Evolutionary conservation across 2,113 vertebrate species (phyloP), one percentile per base, ranked within the genome.

Genomic region (Nyctereutes procyonoides): DNA sequence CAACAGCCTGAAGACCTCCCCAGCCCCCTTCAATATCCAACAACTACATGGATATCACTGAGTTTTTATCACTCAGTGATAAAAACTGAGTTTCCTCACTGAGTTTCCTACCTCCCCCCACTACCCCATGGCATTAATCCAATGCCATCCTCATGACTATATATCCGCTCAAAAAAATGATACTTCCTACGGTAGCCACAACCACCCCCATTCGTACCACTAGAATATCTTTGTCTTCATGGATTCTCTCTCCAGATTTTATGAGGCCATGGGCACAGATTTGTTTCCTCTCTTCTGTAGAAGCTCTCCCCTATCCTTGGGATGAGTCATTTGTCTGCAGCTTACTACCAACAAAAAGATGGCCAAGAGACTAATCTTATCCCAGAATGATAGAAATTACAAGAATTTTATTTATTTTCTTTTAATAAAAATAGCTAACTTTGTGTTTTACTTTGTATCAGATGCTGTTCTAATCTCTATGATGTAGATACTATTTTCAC

Each of bases 51-150:
- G 2, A 43, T 43, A 43, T 43, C 43, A 43, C 43, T 43, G 43
- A 43, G 43, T 43, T 43, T 43, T 43, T 43, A 43, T 43, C 43
- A 43, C 43, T 43, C 43, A 43, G 43, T 43, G 43, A 43, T 43
- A 43, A 43, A 43, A 43, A 43, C 43, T 43, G 43, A 43, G 43
- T 73, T 53, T 65, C 12, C 38, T 65, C 53, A 30, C 17, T 2
- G 24, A 24, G n/a, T 24, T 82, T 73, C 30, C 83, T n/a, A 12
- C 22, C 4, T 8, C 69, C n/a, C 43, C 38, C 17, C n/a, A 22
- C 32, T 1, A 0, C 58, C 13, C 13, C 14, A 3, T 6, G 17
- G 56, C 30, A 0, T 20, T 79, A 48, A 71, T 10, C 28, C 74
- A 74, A 15, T 8, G 28, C 73, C 48, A 20, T 24, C 24, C 80